These are phyloP conservation scores for Magallana ariakensis DNA, from an alignment of 1,140 invertebrate genomes.

Conservation along the genomic window DNA sequence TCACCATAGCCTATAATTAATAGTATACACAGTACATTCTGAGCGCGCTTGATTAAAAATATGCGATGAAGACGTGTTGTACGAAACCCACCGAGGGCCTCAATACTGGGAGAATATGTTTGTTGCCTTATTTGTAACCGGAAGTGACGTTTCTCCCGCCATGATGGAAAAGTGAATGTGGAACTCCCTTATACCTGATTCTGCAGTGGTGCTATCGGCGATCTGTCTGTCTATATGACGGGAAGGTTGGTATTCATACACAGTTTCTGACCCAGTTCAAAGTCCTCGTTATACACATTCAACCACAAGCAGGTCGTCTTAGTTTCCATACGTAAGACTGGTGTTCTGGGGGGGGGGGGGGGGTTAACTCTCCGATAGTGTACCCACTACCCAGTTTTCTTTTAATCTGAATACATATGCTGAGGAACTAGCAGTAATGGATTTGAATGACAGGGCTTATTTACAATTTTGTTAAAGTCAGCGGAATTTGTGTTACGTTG, in stretches of 20 bases:
- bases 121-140: slow-evolving; percentile 33
- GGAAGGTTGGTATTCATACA: background rate
- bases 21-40: no score
- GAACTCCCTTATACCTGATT: background rate
- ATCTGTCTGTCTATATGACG: slow-evolving; percentile 13
- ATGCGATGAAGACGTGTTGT: no score
- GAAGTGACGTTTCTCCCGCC: slow-evolving; percentile 24
- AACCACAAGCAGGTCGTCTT: background rate
- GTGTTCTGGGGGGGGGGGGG: background rate
- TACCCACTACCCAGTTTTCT: no score
- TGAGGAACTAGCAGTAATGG: no score
- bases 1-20: no score
- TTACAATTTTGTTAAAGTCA: no score
- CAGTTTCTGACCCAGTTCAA: no score
- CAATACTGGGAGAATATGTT: slow-evolving; percentile 25
- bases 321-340: background rate
- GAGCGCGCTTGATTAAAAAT: no score
- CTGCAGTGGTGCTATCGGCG: background rate
- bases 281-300: background rate
- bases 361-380: background rate
- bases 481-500: no score
- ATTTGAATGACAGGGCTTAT: no score
- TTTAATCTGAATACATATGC: no score
- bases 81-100: background rate
- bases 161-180: slow-evolving; percentile 36